Evolutionary conservation across 2,113 vertebrate species (phyloP).

Genomic region (Rhynchopsitta pachyrhyncha): DNA sequence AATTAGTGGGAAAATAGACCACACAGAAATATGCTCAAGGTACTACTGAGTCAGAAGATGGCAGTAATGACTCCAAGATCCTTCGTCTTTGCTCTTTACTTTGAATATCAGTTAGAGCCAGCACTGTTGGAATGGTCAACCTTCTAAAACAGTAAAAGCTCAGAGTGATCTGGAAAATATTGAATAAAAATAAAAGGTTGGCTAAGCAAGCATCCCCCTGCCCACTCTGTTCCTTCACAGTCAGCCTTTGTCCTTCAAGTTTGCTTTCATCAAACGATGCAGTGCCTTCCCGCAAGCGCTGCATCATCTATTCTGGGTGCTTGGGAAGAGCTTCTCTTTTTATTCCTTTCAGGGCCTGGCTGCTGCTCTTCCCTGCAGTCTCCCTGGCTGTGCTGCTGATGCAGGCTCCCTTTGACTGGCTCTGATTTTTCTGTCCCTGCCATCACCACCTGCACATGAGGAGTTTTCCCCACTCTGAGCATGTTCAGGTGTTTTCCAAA

Average conservation of each 20-base stretch:
- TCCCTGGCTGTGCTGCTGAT: background rate
- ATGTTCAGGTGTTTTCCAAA: background rate
- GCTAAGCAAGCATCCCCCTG: background rate
- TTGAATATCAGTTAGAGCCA: background rate
- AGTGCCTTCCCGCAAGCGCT: background rate
- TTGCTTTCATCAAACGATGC: fast-evolving
- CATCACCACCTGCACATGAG: fast-evolving
- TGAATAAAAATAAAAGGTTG: background rate
- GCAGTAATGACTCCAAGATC: background rate
- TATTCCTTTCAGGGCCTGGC: background rate
- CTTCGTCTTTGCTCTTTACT: background rate
- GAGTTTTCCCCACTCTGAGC: background rate
- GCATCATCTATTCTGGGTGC: background rate
- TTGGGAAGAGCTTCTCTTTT: background rate
- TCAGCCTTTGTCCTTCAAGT: background rate
- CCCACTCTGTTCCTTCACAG: background rate
- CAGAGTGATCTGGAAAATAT: background rate
- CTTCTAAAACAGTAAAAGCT: background rate
- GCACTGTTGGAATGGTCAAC: background rate
- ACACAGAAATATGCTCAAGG: background rate
- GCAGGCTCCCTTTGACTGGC: background rate
- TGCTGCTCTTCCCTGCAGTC: background rate
- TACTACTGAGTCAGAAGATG: constrained; percentile 26
- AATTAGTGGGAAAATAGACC: background rate
- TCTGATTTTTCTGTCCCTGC: background rate